These are phyloP conservation scores for Scaptodrosophila latifasciaeformis DNA, from an alignment of 2,888 invertebrate species.

Conservation along the genomic window DNA sequence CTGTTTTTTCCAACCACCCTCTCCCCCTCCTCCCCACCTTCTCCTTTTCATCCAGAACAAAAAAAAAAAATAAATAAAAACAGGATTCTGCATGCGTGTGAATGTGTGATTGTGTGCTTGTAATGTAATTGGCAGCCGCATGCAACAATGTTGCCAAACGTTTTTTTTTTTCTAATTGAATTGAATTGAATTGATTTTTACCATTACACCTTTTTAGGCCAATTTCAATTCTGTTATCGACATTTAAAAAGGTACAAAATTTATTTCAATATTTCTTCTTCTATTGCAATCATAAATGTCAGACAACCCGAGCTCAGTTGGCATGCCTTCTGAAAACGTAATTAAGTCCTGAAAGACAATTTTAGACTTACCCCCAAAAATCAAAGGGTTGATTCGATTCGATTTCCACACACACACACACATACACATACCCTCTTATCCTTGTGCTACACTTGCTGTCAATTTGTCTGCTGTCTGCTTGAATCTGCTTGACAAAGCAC, in stretches of 20 bases:
- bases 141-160: constrained; percentile 39
- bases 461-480: constrained; percentile 14
- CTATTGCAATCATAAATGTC: background rate
- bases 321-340: constrained; percentile 46
- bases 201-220: constrained; percentile 20
- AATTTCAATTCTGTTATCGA: constrained; percentile 25
- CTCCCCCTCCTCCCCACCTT: too few species aligned
- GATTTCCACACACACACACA: background rate
- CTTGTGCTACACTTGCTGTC: constrained; percentile 9
- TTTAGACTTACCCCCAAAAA: background rate
- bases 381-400: constrained; percentile 59
- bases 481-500: background rate
- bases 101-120: background rate
- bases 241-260: too few species aligned
- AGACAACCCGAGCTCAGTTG: background rate
- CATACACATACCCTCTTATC: constrained; percentile 14
- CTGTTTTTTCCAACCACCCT: too few species aligned
- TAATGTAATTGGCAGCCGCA: constrained; percentile 24
- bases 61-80: too few species aligned
- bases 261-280: background rate
- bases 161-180: constrained; percentile 54
- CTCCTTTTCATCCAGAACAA: too few species aligned
- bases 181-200: constrained; percentile 52
- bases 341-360: too few species aligned
- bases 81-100: too few species aligned